Base-by-base conservation (phyloP, 1,140 invertebrate species). In the Drepana arcuata region DNA sequence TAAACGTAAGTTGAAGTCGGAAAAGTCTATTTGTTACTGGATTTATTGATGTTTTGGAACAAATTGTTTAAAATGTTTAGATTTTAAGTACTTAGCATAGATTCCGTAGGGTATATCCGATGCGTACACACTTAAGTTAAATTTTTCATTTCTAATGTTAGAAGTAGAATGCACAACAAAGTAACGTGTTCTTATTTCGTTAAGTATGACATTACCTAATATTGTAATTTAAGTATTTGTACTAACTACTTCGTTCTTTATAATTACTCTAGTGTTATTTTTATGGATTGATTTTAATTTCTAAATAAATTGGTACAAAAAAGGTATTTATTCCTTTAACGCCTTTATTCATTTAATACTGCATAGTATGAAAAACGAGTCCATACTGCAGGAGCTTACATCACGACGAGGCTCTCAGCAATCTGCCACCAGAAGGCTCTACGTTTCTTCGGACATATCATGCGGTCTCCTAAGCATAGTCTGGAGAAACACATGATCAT, bases 221-320 rank as follows among this genome's bases (percentile, higher is more conserved):
- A 57, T 55, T 56, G 18, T 21, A 21, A 9, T 15, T 65, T 66
- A 62, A 58, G 59, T 58, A 66, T 55, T 65, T 59, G 51, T 64
- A 74, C 70, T 74, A 77, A 80, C 58, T 60, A 44, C 49, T 27
- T 45, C 56, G 48, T 67, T 43, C 35, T 41, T 70, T 62, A 61
- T 56, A 59, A n/a, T n/a, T n/a, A n/a, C n/a, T 73, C 42, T 72
- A 67, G 61, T 52, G 47, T 64, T 70, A 67, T 71, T 69, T 71
- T 66, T 73, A 74, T 68, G 53, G 57, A 71, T 74, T 79, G 61
- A 72, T 72, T 77, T 77, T 77, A 49, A 67, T 64, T 75, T 74
- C 59, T 66, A 57, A 80, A 80, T 80, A 80, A 80, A 80, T 73
- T 49, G 61, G 66, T 69, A 55, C 62, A 62, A 59, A 59, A 58